phyloP scores from a whole-genome alignment of 2,113 vertebrate species.

The human (Homo sapiens) region DNA sequence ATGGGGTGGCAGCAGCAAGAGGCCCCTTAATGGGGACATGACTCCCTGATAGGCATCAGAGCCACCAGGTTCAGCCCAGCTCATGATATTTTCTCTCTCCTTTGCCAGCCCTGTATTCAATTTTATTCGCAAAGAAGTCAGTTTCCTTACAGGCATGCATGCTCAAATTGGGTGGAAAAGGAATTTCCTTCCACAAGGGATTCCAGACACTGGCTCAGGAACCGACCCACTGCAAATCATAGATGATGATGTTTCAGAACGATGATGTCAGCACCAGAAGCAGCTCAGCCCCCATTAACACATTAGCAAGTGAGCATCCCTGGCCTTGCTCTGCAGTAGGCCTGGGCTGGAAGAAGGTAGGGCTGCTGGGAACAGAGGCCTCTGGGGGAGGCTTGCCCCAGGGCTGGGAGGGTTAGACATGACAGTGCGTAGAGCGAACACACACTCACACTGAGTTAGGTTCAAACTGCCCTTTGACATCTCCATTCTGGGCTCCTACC shows the following conservation, averaged over 20 bases:
- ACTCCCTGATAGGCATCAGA: background rate
- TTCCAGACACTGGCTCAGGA: slow-evolving; percentile 19
- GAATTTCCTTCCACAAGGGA: background rate
- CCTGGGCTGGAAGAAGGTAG: background rate
- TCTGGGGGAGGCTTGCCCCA: background rate
- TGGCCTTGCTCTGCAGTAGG: background rate
- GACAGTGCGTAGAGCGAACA: background rate
- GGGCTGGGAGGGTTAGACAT: background rate
- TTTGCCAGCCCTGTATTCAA: background rate
- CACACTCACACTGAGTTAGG: background rate
- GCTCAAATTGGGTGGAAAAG: background rate
- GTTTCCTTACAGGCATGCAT: background rate
- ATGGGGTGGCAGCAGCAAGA: background rate
- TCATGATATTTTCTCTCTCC: background rate
- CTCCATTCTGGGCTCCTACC: background rate
- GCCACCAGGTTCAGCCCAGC: background rate
- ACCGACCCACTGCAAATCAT: background rate
- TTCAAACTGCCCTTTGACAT: background rate
- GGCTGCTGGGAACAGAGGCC: background rate
- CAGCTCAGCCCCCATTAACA: background rate
- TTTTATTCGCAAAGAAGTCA: background rate
- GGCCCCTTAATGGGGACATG: background rate
- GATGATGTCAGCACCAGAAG: background rate
- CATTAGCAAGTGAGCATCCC: slow-evolving; percentile 42
- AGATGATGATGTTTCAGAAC: background rate